Conservation (phyloP, 1,140 invertebrate species). For the Drosophila busckii region DNA sequence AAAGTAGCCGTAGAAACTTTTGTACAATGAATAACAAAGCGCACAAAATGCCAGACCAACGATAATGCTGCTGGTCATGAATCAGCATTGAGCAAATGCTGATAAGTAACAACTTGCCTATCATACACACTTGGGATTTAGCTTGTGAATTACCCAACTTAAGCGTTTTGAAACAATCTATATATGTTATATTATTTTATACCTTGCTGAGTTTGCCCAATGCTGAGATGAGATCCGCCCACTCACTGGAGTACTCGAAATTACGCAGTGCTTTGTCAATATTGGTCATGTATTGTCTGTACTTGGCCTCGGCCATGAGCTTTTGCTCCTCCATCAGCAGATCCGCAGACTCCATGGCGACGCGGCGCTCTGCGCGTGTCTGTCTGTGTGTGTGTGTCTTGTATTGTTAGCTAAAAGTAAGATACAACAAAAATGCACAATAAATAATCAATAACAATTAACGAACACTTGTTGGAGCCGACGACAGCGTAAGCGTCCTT, state of each 20-base stretch:
- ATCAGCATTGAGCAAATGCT: no score
- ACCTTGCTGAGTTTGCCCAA: slow-evolving; percentile 96
- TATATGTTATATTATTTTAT: no score
- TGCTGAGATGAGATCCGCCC: slow-evolving; percentile 96
- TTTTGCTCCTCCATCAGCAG: slow-evolving; percentile 84
- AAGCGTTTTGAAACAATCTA: no score
- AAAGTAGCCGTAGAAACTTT: no score
- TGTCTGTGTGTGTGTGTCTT: not conserved
- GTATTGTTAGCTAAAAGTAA: slow-evolving; percentile 1
- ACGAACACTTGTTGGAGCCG: slow-evolving; percentile 58
- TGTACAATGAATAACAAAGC: no score
- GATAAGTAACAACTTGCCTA: no score
- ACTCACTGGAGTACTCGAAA: slow-evolving; percentile 97
- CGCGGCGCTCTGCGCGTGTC: not conserved
- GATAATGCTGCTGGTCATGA: no score
- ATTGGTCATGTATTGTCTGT: slow-evolving; percentile 87
- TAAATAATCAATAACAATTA: slow-evolving; percentile 63
- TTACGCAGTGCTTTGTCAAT: slow-evolving; percentile 94
- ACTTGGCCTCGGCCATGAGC: slow-evolving; percentile 88
- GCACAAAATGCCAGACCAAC: no score
- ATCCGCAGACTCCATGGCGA: slow-evolving; percentile 76
- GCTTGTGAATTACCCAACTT: no score
- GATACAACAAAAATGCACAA: slow-evolving; percentile 12
- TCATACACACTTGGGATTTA: no score
- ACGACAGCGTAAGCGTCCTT: slow-evolving; percentile 32